These are phyloP conservation scores for Pristionchus maxplancki DNA, from an alignment of 2,888 invertebrate genomes.

Conservation along the genomic window DNA sequence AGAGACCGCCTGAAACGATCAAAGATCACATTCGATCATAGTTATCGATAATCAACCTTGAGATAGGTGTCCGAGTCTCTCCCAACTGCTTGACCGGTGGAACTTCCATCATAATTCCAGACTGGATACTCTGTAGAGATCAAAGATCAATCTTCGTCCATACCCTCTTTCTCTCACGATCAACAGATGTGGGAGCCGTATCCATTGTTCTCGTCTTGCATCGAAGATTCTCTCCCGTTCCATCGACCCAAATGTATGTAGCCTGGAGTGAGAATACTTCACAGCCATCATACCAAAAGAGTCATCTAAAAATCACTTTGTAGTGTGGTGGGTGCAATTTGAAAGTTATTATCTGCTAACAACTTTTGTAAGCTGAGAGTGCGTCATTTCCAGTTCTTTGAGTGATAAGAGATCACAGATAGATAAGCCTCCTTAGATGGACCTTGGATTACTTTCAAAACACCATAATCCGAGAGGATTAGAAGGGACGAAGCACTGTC, in stretches of 20 bases:
- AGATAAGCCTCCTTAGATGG: neutral
- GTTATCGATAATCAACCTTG: slow-evolving; percentile 49
- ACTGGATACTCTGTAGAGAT: slow-evolving; percentile 83
- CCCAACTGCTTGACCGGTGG: slow-evolving; percentile 85
- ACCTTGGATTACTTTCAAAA: slow-evolving; percentile 42
- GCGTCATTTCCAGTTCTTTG: neutral
- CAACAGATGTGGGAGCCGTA: slow-evolving; percentile 85
- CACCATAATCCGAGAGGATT: neutral
- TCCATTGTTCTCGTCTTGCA: slow-evolving; percentile 91
- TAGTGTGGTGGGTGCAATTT: neutral
- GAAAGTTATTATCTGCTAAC: neutral
- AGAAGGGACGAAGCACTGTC: slow-evolving; percentile 4
- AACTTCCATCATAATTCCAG: slow-evolving; percentile 96
- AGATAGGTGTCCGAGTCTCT: slow-evolving; percentile 79
- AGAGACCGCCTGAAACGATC: slow-evolving; percentile 63
- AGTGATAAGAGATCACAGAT: slow-evolving; percentile 12
- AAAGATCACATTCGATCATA: neutral
- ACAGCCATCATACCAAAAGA: neutral
- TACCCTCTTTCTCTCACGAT: slow-evolving; percentile 53
- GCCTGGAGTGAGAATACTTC: slow-evolving; percentile 79
- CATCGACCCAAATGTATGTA: slow-evolving; percentile 95
- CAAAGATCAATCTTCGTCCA: neutral
- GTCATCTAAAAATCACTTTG: neutral
- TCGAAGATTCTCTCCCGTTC: slow-evolving; percentile 90
- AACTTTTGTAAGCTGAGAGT: neutral